phyloP scores from a whole-genome alignment of 2,113 vertebrate genomes.

The Lepus europaeus region DNA sequence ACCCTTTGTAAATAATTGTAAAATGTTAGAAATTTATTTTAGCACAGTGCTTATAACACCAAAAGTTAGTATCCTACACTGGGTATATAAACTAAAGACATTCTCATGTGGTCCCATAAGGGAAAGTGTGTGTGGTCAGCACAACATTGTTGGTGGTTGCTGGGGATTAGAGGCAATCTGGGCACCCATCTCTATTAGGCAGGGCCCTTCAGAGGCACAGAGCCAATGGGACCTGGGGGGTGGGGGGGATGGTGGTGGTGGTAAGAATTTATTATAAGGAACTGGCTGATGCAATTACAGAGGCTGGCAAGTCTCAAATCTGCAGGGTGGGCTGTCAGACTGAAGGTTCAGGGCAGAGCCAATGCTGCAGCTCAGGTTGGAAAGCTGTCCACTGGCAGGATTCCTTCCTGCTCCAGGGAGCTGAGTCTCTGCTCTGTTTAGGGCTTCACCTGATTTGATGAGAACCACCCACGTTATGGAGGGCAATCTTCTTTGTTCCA shows the following conservation, averaged over 20 bases:
- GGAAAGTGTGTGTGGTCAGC: background rate
- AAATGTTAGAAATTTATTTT: constrained; percentile 42
- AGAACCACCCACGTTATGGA: background rate
- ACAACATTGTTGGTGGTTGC: background rate
- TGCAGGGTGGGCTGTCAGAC: background rate
- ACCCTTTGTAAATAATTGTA: background rate
- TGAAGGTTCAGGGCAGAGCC: background rate
- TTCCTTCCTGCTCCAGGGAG: background rate
- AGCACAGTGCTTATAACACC: background rate
- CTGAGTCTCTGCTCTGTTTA: background rate
- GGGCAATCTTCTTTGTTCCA: background rate
- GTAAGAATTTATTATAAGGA: background rate
- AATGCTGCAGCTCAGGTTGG: background rate
- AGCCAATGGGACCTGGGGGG: background rate
- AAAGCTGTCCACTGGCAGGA: background rate
- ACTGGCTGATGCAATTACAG: background rate
- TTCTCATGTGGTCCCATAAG: background rate
- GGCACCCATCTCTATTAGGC: background rate
- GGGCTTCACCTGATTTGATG: constrained; percentile 6
- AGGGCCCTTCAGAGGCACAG: background rate
- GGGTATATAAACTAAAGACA: constrained; percentile 10
- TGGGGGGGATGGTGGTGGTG: background rate
- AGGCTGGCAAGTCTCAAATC: background rate
- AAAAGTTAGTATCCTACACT: constrained; percentile 2
- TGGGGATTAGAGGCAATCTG: background rate